Base-by-base conservation (phyloP, 2,888 invertebrate species). In the Oligia fasciuncula region DNA sequence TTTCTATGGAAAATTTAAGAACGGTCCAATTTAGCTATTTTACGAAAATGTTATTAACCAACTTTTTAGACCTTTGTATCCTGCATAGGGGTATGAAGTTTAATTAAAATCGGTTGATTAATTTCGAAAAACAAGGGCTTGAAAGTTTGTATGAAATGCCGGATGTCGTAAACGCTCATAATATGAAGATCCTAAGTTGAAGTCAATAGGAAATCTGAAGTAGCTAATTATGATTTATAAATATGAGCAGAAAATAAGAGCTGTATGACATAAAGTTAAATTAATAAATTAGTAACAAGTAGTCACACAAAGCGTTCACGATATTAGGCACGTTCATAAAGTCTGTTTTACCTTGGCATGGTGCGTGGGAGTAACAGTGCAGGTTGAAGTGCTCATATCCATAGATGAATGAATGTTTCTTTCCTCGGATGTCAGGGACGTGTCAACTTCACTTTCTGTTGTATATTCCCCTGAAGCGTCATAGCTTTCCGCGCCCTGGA, bases 381-480 rank as follows among this genome's bases (percentile, higher is more conserved):
- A 96, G 3, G 97, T 97, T 0, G 97, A 96, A 2, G 96, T 97
- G 85, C 97, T 97, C 96, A 96, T 97, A 77, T 97, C 95, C 97
- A 97, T 95, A 0, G 94, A 97, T 85, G 98, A 97, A 91, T 98
- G 98, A 89, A 98, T 97, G 91, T 98, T 98, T 81, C 98, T 96
- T 89, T 98, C 98, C 91, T 98, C 98, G 0, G 98, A 98, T 0
- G 98, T 97, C 85, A 98, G 97, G 0, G 98, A 98, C 72, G 97
- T 97, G 84, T 98, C 98, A 73, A 97, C 97, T 92, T 97, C 97
- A 72, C 97, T 97, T 91, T 98, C 98, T 13, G 98, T 98, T 67
- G 99, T 99, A 88, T 98, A 98, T 95, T 99, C 99, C 23, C 98
- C 98, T 80, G 99, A 99, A 0, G 99, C 99, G 93, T 99, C 99